Base-by-base conservation (phyloP, 2,888 invertebrate genomes). In the Ennomos erosarius region DNA sequence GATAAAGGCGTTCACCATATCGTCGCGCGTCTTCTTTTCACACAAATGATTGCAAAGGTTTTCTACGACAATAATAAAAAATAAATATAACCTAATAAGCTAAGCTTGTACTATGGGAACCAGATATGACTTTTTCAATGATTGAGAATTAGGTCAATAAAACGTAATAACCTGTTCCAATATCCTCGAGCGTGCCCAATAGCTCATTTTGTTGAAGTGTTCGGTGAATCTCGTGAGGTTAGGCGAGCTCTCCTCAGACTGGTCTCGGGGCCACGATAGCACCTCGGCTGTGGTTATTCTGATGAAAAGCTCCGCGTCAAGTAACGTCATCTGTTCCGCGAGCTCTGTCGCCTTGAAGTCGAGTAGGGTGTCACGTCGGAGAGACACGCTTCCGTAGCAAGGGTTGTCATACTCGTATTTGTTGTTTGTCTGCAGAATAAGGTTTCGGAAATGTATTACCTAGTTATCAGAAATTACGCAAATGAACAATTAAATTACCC, bases 121-220 rank as follows among this genome's bases (percentile, higher is more conserved):
- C n/a, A n/a, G n/a, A n/a, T 4, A 26, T 26, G 26, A 0, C 26
- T 26, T 26, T 26, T 3, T 26, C 26, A 6, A 26, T 26, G n/a
- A 6, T 26, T 4, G 26, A 3, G 6, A n/a, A n/a, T 26, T 26
- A 6, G 6, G 5, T 26, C 6, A 16, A 26, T 26, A 26, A 5
- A 49, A 26, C 39, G 5, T 49, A 9, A 44, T 26, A 49, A 65
- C 67, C 65, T 67, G 67, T 62, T 97, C 96, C 52, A 99, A 90
- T 75, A 99, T 99, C 81, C 97, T 94, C 3, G 99, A 98, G 55
- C 99, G 93, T 42, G 98, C 98, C 99, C 99, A 99, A 81, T 97
- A 99, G 59, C 99, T 99, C 98, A 99, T 98, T 92, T 99, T 99
- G 85, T 99, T 99, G 88, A 99, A 99, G 89, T 99, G 99, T 84